Conservation (phyloP, 2,888 invertebrate species). For the Dinocampus coccinellae region DNA sequence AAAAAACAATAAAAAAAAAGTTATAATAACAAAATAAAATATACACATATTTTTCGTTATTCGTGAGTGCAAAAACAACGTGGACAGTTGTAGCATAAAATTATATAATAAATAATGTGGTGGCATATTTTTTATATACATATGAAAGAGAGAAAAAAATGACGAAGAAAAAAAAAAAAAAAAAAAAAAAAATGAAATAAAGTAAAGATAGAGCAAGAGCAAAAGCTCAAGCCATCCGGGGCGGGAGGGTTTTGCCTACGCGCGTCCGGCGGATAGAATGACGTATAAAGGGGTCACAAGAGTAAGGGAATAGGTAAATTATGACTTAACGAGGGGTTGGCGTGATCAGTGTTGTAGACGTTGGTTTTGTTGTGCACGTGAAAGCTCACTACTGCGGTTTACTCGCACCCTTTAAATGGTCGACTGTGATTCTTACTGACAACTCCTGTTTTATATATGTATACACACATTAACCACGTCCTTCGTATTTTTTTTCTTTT, state of each 20-base stretch:
- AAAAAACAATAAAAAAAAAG: too few species aligned
- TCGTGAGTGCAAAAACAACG: neutral
- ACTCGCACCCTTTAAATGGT: constrained; percentile 57
- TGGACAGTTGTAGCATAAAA: neutral
- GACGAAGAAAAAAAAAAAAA: neutral
- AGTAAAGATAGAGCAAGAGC: neutral
- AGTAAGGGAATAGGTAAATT: constrained; percentile 62
- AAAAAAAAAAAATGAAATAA: neutral
- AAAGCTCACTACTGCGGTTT: constrained; percentile 59
- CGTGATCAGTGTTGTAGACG: constrained; percentile 53
- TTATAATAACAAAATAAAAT: too few species aligned
- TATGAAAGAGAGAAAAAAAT: neutral
- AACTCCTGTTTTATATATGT: neutral
- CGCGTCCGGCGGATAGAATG: constrained; percentile 7
- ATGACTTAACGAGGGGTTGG: constrained; percentile 69
- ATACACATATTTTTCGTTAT: constrained; percentile 1
- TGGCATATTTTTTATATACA: neutral
- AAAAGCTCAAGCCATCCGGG: constrained; percentile 28
- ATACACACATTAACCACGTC: too few species aligned
- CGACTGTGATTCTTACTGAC: constrained; percentile 56
- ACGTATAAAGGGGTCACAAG: neutral
- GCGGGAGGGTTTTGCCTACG: constrained; percentile 24
- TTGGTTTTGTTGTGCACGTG: constrained; percentile 43
- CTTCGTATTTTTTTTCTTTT: too few species aligned
- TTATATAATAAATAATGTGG: neutral